phyloP scores from a whole-genome alignment of 1,140 invertebrate species.

The Heliconius nattereri region DNA sequence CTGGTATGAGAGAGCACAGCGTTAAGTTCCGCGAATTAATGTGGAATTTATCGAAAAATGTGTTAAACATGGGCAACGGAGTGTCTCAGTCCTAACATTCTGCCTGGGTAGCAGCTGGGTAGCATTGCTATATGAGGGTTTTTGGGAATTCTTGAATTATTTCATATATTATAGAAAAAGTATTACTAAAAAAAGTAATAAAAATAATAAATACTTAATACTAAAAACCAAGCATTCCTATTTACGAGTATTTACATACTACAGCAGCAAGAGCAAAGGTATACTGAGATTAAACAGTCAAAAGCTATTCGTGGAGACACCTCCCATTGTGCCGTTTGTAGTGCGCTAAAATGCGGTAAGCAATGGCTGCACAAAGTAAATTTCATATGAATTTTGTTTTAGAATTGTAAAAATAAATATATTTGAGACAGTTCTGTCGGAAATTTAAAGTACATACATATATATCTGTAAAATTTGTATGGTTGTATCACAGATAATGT shows the following conservation, averaged over 20 bases:
- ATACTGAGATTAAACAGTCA: background rate
- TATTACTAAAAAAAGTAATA: too few relatives aligned
- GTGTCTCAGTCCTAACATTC: too few relatives aligned
- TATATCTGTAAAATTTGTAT: background rate
- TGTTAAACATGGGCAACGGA: too few relatives aligned
- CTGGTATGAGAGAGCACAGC: too few relatives aligned
- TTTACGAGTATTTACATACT: background rate
- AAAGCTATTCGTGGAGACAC: conserved; percentile 7
- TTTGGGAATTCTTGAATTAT: too few relatives aligned
- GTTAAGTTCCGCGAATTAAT: too few relatives aligned
- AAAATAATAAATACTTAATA: background rate
- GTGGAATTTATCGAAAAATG: too few relatives aligned
- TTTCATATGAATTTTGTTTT: background rate
- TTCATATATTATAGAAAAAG: too few relatives aligned
- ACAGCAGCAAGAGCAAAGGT: background rate
- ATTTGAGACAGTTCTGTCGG: background rate
- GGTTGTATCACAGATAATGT: too few relatives aligned
- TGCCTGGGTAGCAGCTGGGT: too few relatives aligned
- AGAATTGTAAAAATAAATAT: background rate
- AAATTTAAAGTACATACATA: too few relatives aligned
- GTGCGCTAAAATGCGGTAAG: background rate
- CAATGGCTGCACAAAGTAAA: background rate
- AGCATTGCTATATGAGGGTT: too few relatives aligned
- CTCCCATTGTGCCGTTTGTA: background rate
- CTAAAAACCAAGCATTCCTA: background rate